These are phyloP conservation scores for Dolichallabes microphthalmus DNA, from an alignment of 2,113 vertebrate species.

Conservation along the genomic window DNA sequence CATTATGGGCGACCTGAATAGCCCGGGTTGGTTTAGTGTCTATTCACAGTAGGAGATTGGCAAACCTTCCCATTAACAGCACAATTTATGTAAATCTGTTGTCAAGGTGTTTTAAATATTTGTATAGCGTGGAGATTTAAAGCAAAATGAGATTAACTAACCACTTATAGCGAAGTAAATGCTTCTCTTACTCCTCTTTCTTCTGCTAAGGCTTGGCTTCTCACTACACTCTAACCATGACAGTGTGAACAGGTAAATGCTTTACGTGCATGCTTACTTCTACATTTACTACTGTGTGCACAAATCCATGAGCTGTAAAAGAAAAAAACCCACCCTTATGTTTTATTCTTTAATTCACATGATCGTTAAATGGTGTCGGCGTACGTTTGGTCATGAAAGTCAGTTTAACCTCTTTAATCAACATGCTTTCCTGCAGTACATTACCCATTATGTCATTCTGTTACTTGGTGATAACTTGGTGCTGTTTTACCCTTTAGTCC, in stretches of 20 bases:
- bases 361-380: neutral
- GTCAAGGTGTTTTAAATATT: neutral
- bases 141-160: neutral
- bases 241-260: slow-evolving; percentile 68
- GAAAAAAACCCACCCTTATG: neutral
- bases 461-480: neutral
- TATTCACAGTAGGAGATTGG: neutral
- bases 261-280: neutral
- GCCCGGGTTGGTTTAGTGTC: neutral
- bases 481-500: too few species aligned
- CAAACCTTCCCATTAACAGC: neutral
- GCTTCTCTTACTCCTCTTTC: slow-evolving; percentile 54
- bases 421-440: neutral
- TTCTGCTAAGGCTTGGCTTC: slow-evolving; percentile 70
- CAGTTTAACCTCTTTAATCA: neutral
- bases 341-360: neutral
- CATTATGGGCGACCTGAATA: neutral
- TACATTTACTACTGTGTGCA: neutral
- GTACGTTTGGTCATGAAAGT: neutral
- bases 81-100: neutral
- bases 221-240: slow-evolving; percentile 67
- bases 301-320: neutral
- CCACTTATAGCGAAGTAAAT: neutral
- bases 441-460: neutral
- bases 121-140: neutral